Base-by-base conservation (phyloP, 2,888 invertebrate genomes). In the Scaptomyza cyrtandrae region DNA sequence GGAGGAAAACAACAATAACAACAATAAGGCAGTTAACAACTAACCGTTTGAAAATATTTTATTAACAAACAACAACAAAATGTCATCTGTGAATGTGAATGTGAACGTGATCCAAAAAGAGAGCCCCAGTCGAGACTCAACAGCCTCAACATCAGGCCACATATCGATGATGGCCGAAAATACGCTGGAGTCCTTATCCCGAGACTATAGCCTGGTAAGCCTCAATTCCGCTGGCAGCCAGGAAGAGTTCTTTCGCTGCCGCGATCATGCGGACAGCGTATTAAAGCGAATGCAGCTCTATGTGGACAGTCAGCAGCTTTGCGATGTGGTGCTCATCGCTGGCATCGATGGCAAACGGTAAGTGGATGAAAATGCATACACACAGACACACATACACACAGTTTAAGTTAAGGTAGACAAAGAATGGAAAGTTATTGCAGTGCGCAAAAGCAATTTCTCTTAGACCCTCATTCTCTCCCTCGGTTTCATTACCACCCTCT, bases 321-420 rank as follows among this genome's bases (percentile, higher is more conserved):
- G 97, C 90, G 98, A 98, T 93, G 96, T 98, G 53, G 95, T 95
- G 19, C 94, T 98, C 27, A 95, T 98, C 81, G 97, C 97, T 69
- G 97, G 96, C 90, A 93, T 92, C 75, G 93, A 93, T 91, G 94
- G 94, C 66, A 94, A 93, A 92, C 94, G 94, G 94, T 94, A 89
- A 89, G 88, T 79, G 55, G 24, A 62, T 37, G 24, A 35, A 31
- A 14, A 35, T 16, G 6, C n/a, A 33, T 3, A 39, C 11, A 37
- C 16, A 50, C 43, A 49, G 13, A 16, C 4, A 31, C 11, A 43
- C 41, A 55, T 31, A 7, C 14, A 37, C 10, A 16, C 14, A 41
- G 41, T 16, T 41, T 9, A 41, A 13, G 3, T n/a, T n/a, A 10
- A 43, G 4, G 16, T 39, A 68, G 13, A 70, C 62, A 75, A 68